These are phyloP conservation scores for Xenus cinereus DNA, from an alignment of 2,113 vertebrate species.

Conservation along the genomic window DNA sequence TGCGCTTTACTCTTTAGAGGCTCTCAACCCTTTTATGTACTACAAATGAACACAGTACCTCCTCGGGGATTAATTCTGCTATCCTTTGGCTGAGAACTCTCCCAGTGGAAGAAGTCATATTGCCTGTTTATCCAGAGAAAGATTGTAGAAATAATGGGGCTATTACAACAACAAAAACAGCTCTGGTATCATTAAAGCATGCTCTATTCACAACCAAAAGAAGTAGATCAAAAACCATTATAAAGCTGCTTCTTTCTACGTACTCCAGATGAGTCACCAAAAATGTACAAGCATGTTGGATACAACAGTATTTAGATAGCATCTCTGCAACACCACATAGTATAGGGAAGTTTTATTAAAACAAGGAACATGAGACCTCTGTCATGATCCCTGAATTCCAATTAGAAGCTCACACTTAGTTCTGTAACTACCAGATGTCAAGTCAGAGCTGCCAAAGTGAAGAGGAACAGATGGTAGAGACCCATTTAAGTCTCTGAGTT, in stretches of 20 bases:
- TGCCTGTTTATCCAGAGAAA: not conserved
- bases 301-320: not conserved
- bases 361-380: not conserved
- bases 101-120: not conserved
- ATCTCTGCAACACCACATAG: not conserved
- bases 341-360: not conserved
- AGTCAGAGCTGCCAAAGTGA: conserved; percentile 42
- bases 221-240: not conserved
- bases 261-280: not conserved
- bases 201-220: not conserved
- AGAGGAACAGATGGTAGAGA: conserved; percentile 30
- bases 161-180: not conserved
- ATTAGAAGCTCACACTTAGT: conserved; percentile 18
- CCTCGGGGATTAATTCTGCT: not conserved
- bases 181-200: not conserved
- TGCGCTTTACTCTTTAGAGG: not conserved
- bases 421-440: conserved; percentile 33
- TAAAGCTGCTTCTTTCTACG: not conserved
- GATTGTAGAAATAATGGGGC: not conserved
- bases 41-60: not conserved
- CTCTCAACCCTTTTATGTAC: not conserved
- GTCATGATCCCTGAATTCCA: conserved; percentile 5
- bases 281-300: not conserved
- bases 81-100: not conserved
- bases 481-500: not conserved